A percentile compares a stretch with the other conserved stretches of the same genome.
These are phyloP conservation scores for Gavia stellata DNA, from an alignment of 2,113 vertebrate genomes.

Conservation along the genomic window DNA sequence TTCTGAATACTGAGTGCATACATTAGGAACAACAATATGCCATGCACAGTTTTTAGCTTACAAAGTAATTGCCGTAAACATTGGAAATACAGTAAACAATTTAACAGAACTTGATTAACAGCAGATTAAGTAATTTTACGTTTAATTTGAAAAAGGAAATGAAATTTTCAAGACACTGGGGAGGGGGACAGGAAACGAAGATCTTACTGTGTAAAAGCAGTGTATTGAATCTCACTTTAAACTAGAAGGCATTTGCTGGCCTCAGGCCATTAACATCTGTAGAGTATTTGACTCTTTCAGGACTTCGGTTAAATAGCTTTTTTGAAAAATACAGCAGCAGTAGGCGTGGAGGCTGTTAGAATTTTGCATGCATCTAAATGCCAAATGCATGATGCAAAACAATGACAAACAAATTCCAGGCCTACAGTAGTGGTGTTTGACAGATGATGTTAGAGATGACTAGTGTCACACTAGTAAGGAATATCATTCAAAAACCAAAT, in stretches of 20 bases:
- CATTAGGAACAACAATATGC: not conserved
- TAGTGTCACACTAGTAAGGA: not conserved
- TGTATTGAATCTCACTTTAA: not conserved
- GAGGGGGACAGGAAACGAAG: not conserved
- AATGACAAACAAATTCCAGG: slow-evolving; percentile 25
- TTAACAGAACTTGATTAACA: slow-evolving; percentile 3
- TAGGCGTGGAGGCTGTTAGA: slow-evolving; percentile 10
- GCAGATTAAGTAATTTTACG: not conserved
- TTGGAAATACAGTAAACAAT: not conserved
- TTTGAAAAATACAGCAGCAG: slow-evolving; percentile 26
- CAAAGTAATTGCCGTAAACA: not conserved
- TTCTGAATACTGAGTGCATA: not conserved
- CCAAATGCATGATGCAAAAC: slow-evolving; percentile 22
- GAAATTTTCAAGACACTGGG: not conserved
- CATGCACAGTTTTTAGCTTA: not conserved
- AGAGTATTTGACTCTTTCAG: slow-evolving; percentile 40
- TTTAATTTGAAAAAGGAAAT: not conserved
- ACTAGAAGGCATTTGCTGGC: slow-evolving; percentile 17
- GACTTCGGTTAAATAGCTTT: slow-evolving; percentile 36
- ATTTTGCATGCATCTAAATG: slow-evolving; percentile 35
- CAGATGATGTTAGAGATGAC: not conserved
- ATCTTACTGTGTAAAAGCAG: not conserved
- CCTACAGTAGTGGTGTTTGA: not conserved
- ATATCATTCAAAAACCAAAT: not conserved
- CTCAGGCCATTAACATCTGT: slow-evolving; percentile 36